Conservation (phyloP, 2,797 vertebrate genomes). For the Ptychobarbus kaznakovi region DNA sequence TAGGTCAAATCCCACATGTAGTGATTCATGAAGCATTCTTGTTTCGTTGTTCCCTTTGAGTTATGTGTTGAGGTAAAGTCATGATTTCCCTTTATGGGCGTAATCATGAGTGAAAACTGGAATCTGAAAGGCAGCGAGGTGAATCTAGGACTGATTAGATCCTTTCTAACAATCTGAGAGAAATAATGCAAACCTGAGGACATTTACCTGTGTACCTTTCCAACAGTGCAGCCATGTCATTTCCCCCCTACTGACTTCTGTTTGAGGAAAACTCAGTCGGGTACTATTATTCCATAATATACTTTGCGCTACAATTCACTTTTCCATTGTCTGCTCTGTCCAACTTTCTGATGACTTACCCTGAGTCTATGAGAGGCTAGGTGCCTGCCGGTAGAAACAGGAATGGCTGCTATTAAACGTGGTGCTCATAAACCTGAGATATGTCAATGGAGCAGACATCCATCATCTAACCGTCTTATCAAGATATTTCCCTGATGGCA, state of each 20-base stretch:
- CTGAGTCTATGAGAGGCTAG: slow-evolving; percentile 29
- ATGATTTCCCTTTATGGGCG: slow-evolving; percentile 55
- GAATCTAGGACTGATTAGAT: slow-evolving; percentile 9
- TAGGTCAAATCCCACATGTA: slow-evolving; percentile 13
- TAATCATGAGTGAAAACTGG: background rate
- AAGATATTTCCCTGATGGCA: slow-evolving; percentile 60
- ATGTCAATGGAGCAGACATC: slow-evolving; percentile 45
- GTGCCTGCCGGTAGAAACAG: slow-evolving; percentile 41
- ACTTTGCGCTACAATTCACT: slow-evolving; percentile 15
- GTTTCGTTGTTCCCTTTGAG: slow-evolving; percentile 13
- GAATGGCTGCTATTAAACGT: slow-evolving; percentile 56
- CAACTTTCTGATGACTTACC: slow-evolving; percentile 46
- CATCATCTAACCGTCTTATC: slow-evolving; percentile 58
- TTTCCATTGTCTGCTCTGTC: slow-evolving; percentile 32
- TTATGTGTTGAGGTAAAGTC: background rate
- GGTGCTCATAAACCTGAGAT: slow-evolving; percentile 57
- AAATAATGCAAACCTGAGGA: slow-evolving; percentile 11
- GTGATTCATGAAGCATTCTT: background rate
- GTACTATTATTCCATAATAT: slow-evolving; percentile 15
- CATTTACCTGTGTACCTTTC: background rate
- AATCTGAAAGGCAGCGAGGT: slow-evolving; percentile 11
- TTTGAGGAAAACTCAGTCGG: background rate
- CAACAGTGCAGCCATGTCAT: background rate
- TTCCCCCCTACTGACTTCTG: background rate
- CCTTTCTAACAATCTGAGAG: slow-evolving; percentile 7